Base-by-base conservation (phyloP, 2,113 vertebrate genomes). In the Zosterops lateralis region DNA sequence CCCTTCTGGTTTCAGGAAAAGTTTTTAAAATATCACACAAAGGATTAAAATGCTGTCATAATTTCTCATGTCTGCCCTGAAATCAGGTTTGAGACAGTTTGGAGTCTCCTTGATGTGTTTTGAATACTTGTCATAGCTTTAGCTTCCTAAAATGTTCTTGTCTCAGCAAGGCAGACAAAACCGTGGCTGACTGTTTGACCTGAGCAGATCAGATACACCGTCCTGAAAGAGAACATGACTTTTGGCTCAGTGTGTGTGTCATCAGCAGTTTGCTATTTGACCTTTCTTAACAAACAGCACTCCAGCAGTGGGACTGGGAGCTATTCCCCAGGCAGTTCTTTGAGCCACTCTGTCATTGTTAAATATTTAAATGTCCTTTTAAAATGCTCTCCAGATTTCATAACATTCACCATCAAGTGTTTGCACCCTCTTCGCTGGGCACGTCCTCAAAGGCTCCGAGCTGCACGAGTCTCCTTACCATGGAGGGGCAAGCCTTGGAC, bases 81-180 rank as follows among this genome's bases (percentile, higher is more conserved):
- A 80, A 80, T 57, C 19, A 57, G 32, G 22, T 85, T 91, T 78
- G 72, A 92, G 86, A 76, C 50, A 76, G 47, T 71, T 90, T 82
- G 74, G 71, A 78, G 57, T 68, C 61, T 82, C 38, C 47, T 12
- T 84, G 61, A 58, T 82, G 22, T 75, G 40, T 87, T 95, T 93
- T 90, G 86, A 94, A 86, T 90, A 76, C 42, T 84, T 93, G 25
- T 57, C 80, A 76, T 83, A 89, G 34, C 62, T 82, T 68, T 29
- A 90, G 51, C 36, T 77, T 80, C 34, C 60, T 62, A 38, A 76
- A 83, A 61, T 65, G 56, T 54, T 94, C 51, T 42, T 2, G 1
- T 50, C 51, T 76, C 67, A 82, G 58, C n/a, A 54, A 83, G 32
- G 28, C 91, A 93, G 79, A 77, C 28, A 66, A 88, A 88, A 79